Evolutionary conservation across 92 coral and sea anemone genomes (phyloP).

Genomic region (Phenganax marumi): DNA sequence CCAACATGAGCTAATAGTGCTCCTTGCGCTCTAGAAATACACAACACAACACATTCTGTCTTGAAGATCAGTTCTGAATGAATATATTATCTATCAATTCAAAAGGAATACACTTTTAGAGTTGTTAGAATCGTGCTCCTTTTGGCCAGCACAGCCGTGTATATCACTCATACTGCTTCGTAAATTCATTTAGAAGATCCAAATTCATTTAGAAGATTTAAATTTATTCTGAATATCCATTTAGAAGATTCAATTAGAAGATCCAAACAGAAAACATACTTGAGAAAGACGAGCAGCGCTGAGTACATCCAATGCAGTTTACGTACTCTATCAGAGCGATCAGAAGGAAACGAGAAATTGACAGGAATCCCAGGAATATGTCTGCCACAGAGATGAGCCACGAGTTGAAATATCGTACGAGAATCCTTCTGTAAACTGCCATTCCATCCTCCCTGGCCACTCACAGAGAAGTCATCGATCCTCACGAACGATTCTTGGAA

Average conservation of each 20-base stretch:
- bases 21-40: slow-evolving; percentile 70
- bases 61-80: background rate
- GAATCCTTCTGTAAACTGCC: slow-evolving; percentile 75
- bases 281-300: slow-evolving; percentile 78
- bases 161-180: no score
- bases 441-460: slow-evolving; percentile 92
- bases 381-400: slow-evolving; percentile 88
- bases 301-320: slow-evolving; percentile 98
- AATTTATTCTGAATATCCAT: no score
- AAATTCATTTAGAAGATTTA: background rate
- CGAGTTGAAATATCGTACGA: slow-evolving; percentile 82
- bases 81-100: background rate
- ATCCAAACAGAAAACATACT: slow-evolving; percentile 41
- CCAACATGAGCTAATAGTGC: slow-evolving; percentile 76
- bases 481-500: slow-evolving; percentile 82
- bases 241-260: no score
- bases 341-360: slow-evolving; percentile 73
- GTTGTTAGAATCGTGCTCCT: no score
- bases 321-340: slow-evolving; percentile 77
- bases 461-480: slow-evolving; percentile 69
- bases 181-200: background rate
- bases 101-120: no score
- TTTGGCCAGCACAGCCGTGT: no score
- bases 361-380: slow-evolving; percentile 95
- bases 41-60: background rate